Percentiles rank a stretch among this genome's conserved stretches.
phyloP scores from a whole-genome alignment of 2,113 vertebrate genomes.

The Paraplagusia blochii region DNA sequence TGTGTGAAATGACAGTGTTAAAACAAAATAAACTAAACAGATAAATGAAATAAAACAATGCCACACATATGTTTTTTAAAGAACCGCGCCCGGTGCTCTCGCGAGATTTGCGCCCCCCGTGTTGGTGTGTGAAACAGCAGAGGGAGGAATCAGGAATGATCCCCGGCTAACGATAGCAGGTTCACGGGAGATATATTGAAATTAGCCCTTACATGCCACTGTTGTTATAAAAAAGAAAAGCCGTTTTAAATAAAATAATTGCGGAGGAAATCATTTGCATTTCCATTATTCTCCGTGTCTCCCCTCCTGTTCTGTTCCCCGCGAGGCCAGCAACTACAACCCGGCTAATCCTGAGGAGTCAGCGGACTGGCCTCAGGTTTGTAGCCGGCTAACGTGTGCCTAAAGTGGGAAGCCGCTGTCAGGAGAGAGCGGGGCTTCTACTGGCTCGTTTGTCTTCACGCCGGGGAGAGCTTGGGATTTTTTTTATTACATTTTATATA shows the following conservation, averaged over 20 bases:
- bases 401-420: constrained; percentile 38
- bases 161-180: constrained; percentile 70
- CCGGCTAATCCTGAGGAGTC: constrained; percentile 51
- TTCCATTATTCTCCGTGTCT: background rate
- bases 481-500: background rate
- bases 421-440: constrained; percentile 55
- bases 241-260: constrained; percentile 5
- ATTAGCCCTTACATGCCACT: constrained; percentile 21
- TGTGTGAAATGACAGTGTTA: too few species aligned
- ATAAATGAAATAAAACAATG: too few species aligned
- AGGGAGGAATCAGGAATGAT: constrained; percentile 56
- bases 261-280: background rate
- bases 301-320: constrained; percentile 9
- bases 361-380: constrained; percentile 70
- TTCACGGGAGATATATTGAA: constrained; percentile 64
- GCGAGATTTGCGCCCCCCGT: constrained; percentile 76
- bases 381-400: constrained; percentile 63
- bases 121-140: constrained; percentile 58
- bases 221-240: background rate
- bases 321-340: constrained; percentile 12
- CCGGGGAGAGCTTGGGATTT: background rate
- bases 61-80: background rate
- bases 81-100: constrained; percentile 47
- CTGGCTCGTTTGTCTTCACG: constrained; percentile 4
- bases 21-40: too few species aligned